Conservation (phyloP, 2,113 vertebrate species). For the Tapirus terrestris region DNA sequence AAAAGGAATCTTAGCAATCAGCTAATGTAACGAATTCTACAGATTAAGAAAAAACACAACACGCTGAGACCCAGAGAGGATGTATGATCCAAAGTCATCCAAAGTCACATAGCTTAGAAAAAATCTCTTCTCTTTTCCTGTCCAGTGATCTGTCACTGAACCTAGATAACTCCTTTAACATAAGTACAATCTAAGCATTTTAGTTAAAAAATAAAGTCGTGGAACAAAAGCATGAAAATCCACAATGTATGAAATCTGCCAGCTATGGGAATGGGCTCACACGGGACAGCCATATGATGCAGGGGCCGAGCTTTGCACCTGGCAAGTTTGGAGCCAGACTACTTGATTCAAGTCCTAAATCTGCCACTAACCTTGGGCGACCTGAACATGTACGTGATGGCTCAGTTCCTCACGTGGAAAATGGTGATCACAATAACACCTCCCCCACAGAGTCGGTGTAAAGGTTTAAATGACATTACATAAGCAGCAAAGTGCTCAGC, state of each 20-base stretch:
- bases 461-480: neutral
- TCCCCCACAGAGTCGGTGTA: neutral
- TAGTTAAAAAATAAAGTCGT: neutral
- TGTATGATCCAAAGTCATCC: neutral
- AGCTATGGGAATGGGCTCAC: neutral
- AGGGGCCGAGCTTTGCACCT: neutral
- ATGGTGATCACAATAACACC: neutral
- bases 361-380: neutral
- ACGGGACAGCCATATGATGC: accelerated
- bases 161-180: neutral
- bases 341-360: neutral
- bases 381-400: neutral
- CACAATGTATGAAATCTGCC: neutral
- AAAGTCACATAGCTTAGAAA: neutral
- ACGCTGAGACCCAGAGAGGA: neutral
- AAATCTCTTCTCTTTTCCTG: neutral
- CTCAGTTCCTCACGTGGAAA: neutral
- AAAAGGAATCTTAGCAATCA: neutral
- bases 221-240: neutral
- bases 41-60: neutral
- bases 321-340: neutral
- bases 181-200: neutral
- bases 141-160: neutral
- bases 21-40: neutral
- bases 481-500: neutral